Conservation (phyloP, 2,797 vertebrate species). For the Salmo trutta region DNA sequence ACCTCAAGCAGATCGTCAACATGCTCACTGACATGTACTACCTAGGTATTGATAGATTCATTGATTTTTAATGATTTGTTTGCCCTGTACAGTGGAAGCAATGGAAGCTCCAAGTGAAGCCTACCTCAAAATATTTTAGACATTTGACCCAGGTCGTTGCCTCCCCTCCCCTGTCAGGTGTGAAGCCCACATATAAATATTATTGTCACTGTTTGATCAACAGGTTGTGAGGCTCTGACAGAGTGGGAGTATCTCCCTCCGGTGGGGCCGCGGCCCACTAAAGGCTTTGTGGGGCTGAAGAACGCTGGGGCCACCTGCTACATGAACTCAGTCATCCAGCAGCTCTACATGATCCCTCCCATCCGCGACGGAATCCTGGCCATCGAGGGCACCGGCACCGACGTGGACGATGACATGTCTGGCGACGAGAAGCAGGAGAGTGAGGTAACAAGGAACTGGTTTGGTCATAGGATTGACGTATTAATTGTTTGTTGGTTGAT, state of each 20-base stretch:
- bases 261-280: conserved; percentile 94
- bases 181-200: no score
- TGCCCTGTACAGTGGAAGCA: no score
- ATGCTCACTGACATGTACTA: conserved; percentile 99
- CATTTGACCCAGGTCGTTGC: not conserved
- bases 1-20: conserved; percentile 97
- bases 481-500: not conserved
- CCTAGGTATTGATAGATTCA: conserved; percentile 76
- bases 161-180: not conserved
- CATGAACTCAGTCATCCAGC: conserved; percentile 99
- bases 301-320: conserved; percentile 99
- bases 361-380: conserved; percentile 97
- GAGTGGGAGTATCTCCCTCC: conserved; percentile 99
- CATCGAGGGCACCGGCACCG: conserved; percentile 96
- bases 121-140: no score
- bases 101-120: no score
- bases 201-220: no score
- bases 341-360: conserved; percentile 99
- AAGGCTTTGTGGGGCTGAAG: conserved; percentile 98
- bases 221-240: conserved; percentile 95
- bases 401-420: conserved; percentile 98
- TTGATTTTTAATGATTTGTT: no score
- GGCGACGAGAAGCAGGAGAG: conserved; percentile 99
- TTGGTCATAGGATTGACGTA: not conserved
- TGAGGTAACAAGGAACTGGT: conserved; percentile 79